Base-by-base conservation (phyloP, 2,113 vertebrate species). In the Cyanistes caeruleus region DNA sequence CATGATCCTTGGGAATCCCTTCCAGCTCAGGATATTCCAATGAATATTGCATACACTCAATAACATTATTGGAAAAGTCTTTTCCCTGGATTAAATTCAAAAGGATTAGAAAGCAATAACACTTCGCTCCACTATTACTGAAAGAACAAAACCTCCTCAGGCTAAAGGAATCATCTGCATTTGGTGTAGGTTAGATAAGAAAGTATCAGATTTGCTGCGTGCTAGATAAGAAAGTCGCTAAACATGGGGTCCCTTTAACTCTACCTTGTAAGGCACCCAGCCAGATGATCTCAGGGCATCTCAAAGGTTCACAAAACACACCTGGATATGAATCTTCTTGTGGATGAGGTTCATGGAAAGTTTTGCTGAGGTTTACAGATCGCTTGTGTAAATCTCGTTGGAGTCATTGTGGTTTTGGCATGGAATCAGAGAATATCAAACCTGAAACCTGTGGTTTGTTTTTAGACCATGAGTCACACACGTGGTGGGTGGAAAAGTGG, bases 271-370 rank as follows among this genome's bases (percentile, higher is more conserved):
- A 90, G 95, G 92, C 88, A 86, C 23, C 1, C 7, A 53, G 96
- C 96, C 93, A 96, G 85, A 95, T 95, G 92, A 95, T 96, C 87
- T 89, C 93, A 95, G 92, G 88, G 88, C 95, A 94, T 78, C 93
- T 93, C 76, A 84, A 62, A 90, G 89, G 79, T 86, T 95, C 95
- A 84, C 78, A 74, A 93, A 96, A 81, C 95, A 95, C 96, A 96
- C 93, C 93, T 96, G 96, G 95, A 91, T 95, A 80, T 85, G 93
- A 95, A 58, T 96, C 93, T 95, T 83, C 93, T 84, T 4, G 81
- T 88, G 95, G 95, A 96, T 90, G 88, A 92, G 95, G 95, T 96
- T 96, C 95, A 97, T 81, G 95, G 96, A 97, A 97, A 95, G 95
- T 97, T 96, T 96, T 92, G 90, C 93, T 95, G 96, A 96, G 88